Evolutionary conservation across 2,888 invertebrate genomes (phyloP), one percentile per base, ranked within the genome.

Genomic region (Xylota sylvarum): DNA sequence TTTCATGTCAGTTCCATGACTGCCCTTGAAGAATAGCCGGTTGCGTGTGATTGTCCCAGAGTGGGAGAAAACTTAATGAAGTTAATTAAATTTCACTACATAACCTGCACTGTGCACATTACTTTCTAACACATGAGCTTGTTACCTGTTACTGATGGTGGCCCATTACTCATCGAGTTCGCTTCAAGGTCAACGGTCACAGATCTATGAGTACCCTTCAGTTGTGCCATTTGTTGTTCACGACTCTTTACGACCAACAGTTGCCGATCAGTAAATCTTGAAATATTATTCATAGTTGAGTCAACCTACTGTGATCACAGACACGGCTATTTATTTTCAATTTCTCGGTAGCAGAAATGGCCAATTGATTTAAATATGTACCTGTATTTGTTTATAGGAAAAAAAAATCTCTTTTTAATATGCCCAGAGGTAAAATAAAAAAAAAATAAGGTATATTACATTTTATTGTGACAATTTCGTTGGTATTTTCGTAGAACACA

Each of bases 391-490:
- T 43, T 43, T 14, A 14, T 14, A 14, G 14, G 1, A 0, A 9
- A 2, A 35, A 32, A 5, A 32, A 3, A 7, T 7, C n/a, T 32
- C 40, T 40, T n/a, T 40, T 40, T 40, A 1, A 40, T 40, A n/a
- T 40, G 12, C 4, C 5, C 7, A 5, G 5, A 2, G 4, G 7
- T 23, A 32, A 10, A 37, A 7, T 37, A 12, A 12, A 37, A 1
- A 37, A 37, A 5, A n/a, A 43, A 43, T 19, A 19, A 48, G 19
- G 7, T 43, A 37, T 23, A 32, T 17, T 19, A 9, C 17, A 19
- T 52, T 40, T 55, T 69, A 17, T 30, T 27, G 56, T 35, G 56
- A 56, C 56, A 56, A 30, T 30, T 43, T 43, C 69, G 37, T 9
- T 19, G 23, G 5, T 23, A 19, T 3, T 37, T 69, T 55, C 40